Conservation (phyloP, 2,888 invertebrate genomes). For the Amblyjoppa proteus region DNA sequence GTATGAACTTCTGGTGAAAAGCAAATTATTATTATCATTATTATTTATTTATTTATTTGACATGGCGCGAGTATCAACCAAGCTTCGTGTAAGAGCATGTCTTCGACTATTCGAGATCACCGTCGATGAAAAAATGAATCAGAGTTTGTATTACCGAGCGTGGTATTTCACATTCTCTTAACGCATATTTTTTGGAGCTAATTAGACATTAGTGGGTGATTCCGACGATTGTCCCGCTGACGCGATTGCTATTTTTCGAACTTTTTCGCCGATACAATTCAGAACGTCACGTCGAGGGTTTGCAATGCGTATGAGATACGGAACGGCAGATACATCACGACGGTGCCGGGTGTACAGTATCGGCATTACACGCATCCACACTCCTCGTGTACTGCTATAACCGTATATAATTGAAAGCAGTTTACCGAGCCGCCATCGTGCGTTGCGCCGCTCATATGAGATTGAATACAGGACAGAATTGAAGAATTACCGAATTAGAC, state of each 20-base stretch:
- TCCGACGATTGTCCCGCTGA: background rate
- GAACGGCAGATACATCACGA: conserved; percentile 38
- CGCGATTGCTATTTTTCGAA: background rate
- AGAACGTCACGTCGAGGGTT: conserved; percentile 1
- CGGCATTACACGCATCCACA: conserved; percentile 32
- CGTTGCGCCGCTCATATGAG: conserved; percentile 24
- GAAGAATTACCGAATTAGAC: conserved; percentile 59
- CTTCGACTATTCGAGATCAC: too few relatives aligned
- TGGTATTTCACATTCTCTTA: too few relatives aligned
- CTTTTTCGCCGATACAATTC: conserved; percentile 5
- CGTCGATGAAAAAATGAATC: too few relatives aligned
- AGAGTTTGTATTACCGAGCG: too few relatives aligned
- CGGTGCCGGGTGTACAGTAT: conserved; percentile 46
- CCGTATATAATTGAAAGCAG: conserved; percentile 60
- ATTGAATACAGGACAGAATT: conserved; percentile 45
- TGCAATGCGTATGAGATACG: conserved; percentile 40
- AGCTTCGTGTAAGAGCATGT: too few relatives aligned
- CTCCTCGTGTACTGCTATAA: conserved; percentile 50
- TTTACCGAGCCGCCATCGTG: conserved; percentile 41
- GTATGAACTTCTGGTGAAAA: too few relatives aligned
- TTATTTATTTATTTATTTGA: too few relatives aligned
- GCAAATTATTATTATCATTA: too few relatives aligned
- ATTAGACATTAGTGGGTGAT: too few relatives aligned
- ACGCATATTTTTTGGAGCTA: too few relatives aligned
- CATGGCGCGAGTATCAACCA: too few relatives aligned